phyloP scores from a whole-genome alignment of 2,113 vertebrate genomes.

The Carassius auratus region DNA sequence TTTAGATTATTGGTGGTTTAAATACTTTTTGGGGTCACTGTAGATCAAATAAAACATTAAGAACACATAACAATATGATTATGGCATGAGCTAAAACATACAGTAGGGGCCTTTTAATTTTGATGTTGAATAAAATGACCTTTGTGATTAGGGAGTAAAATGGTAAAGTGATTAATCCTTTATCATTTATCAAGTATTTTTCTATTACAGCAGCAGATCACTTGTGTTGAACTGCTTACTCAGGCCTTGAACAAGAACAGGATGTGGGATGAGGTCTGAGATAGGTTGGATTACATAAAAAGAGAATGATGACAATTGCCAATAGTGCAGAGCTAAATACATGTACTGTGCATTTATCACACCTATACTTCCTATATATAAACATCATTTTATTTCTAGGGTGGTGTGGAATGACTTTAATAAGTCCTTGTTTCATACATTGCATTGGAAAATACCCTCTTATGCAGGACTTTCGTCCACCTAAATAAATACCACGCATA shows the following conservation, averaged over 20 bases:
- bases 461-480: not conserved
- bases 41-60: not conserved
- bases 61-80: not conserved
- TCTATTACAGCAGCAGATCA: not conserved
- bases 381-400: not conserved
- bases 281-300: not conserved
- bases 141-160: not conserved
- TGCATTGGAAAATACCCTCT: not conserved
- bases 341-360: too few relatives aligned
- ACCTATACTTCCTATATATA: not conserved
- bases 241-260: not conserved
- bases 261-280: conserved; percentile 11
- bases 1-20: not conserved
- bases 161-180: not conserved
- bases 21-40: not conserved
- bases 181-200: not conserved
- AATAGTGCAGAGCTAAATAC: not conserved
- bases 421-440: not conserved
- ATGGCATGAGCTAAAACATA: too few relatives aligned
- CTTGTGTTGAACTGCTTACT: not conserved
- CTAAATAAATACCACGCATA: not conserved
- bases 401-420: not conserved
- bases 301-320: not conserved
- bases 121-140: not conserved
- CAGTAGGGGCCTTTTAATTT: too few relatives aligned